phyloP scores from a whole-genome alignment of 2,113 vertebrate genomes.

The Syngnathoides biaculeatus region DNA sequence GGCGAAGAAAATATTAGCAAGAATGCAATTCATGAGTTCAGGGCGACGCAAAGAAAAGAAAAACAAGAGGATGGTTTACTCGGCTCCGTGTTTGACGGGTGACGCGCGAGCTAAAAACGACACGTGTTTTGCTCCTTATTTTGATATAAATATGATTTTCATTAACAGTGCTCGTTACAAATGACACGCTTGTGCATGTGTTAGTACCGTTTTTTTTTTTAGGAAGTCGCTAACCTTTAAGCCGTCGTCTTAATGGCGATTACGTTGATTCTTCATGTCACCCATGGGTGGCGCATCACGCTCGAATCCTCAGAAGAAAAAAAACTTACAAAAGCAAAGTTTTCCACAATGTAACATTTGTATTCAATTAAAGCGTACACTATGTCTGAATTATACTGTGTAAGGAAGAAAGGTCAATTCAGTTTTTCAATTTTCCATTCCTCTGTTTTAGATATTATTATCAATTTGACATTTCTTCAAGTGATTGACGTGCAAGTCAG shows the following conservation, averaged over 20 bases:
- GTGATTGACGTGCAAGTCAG: neutral
- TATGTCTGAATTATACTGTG: neutral
- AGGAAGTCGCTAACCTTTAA: conserved; percentile 25
- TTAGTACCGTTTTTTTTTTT: neutral
- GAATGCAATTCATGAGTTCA: neutral
- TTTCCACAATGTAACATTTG: neutral
- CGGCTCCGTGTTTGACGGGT: neutral
- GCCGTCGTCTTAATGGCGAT: conserved; percentile 22
- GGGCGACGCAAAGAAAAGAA: neutral
- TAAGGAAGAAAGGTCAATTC: neutral
- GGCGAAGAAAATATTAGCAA: neutral
- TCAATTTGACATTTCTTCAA: neutral
- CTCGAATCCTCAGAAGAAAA: neutral
- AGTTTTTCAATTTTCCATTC: neutral
- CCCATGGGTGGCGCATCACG: conserved; percentile 54
- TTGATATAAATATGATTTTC: neutral
- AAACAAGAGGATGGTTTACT: neutral
- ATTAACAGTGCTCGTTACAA: neutral
- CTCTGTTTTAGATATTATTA: neutral
- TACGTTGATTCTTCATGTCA: neutral
- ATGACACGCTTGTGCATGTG: neutral
- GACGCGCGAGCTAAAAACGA: neutral
- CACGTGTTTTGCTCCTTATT: neutral
- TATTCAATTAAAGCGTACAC: neutral
- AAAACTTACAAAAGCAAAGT: neutral